phyloP scores from a whole-genome alignment of 2,888 invertebrate genomes.

The Cantharis rustica region DNA sequence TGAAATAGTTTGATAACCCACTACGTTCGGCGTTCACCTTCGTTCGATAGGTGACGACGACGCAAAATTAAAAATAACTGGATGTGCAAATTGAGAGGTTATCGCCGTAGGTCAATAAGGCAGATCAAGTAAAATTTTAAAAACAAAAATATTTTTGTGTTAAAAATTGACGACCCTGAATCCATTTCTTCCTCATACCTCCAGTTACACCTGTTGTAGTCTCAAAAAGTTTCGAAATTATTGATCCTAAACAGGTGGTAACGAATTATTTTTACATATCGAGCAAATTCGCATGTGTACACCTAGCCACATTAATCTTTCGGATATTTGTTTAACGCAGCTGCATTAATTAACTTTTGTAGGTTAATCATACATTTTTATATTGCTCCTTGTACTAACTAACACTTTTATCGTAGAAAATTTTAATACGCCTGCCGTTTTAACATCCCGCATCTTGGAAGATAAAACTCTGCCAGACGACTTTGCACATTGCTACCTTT shows the following conservation, averaged over 20 bases:
- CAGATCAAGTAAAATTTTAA: background rate
- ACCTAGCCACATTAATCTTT: background rate
- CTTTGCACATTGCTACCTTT: conserved; percentile 8
- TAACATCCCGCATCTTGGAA: conserved; percentile 21
- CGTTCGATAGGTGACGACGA: background rate
- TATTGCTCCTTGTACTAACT: background rate
- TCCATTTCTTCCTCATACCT: background rate
- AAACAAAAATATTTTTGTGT: background rate
- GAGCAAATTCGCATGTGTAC: background rate
- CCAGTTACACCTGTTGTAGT: background rate
- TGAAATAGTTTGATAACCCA: background rate
- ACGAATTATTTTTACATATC: background rate
- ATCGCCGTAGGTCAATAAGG: background rate
- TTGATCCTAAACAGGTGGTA: background rate
- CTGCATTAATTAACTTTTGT: conserved; percentile 9
- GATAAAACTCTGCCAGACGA: conserved; percentile 1
- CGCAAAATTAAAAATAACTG: background rate
- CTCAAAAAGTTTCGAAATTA: background rate
- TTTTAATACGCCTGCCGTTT: conserved; percentile 17
- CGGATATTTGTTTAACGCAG: background rate
- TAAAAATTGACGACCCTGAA: background rate
- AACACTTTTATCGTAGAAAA: conserved; percentile 6
- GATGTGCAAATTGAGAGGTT: background rate
- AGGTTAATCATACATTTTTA: conserved; percentile 23
- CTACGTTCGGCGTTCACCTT: no score